These are phyloP conservation scores for Acrobasis consociella DNA, from an alignment of 2,888 invertebrate species.

Conservation along the genomic window DNA sequence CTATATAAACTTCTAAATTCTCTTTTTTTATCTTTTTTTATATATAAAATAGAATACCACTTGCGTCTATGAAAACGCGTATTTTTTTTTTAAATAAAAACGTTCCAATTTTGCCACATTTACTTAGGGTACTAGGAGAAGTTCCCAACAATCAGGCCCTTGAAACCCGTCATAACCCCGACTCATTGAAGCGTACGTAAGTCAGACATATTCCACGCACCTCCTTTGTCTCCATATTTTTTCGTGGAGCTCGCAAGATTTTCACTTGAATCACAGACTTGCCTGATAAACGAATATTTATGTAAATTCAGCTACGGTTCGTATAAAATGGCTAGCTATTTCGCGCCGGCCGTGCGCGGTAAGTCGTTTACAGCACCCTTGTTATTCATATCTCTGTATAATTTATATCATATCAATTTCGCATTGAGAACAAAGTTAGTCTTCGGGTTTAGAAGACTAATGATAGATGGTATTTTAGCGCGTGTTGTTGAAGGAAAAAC, in stretches of 20 bases:
- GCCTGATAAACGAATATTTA: constrained; percentile 72
- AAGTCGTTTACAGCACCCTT: constrained; percentile 39
- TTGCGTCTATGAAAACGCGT: too few relatives aligned
- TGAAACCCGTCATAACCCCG: background rate
- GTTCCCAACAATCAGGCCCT: background rate
- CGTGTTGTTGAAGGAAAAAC: too few relatives aligned
- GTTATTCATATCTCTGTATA: constrained; percentile 27
- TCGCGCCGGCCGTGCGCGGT: constrained; percentile 46
- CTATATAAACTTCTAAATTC: too few relatives aligned
- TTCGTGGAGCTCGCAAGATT: constrained; percentile 47
- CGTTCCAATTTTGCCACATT: too few relatives aligned
- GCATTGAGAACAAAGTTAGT: background rate
- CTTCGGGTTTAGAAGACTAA: background rate
- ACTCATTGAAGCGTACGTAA: background rate
- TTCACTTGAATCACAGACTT: constrained; percentile 59
- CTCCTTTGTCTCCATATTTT: constrained; percentile 45
- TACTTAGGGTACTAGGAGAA: too few relatives aligned
- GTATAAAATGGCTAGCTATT: constrained; percentile 55
- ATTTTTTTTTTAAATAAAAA: too few relatives aligned
- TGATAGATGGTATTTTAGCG: too few relatives aligned
- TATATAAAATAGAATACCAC: too few relatives aligned
- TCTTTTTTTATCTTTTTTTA: too few relatives aligned
- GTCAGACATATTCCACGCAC: background rate
- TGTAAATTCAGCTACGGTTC: constrained; percentile 61
- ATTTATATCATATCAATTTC: constrained; percentile 20